Conservation (phyloP, 2,797 vertebrate species). For the Anabacerthia variegaticeps region DNA sequence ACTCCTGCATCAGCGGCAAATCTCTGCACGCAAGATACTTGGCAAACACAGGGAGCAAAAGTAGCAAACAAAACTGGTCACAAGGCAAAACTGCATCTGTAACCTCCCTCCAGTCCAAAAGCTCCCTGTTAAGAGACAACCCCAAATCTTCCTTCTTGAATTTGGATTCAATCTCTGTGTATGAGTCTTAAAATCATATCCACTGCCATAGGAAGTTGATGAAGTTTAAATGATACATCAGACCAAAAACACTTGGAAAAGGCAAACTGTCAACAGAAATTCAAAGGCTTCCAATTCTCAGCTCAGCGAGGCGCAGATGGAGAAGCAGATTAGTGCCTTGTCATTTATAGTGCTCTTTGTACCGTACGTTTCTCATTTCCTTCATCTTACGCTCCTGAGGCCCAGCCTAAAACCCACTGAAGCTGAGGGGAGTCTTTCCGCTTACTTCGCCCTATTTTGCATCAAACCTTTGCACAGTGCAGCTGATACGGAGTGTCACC, state of each 20-base stretch:
- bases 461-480: not conserved
- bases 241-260: not conserved
- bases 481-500: not conserved
- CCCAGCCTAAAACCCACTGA: not conserved
- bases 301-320: not conserved
- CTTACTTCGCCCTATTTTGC: slow-evolving; percentile 20
- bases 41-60: not conserved
- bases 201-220: not conserved
- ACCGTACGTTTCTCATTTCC: slow-evolving; percentile 20
- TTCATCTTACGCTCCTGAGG: not conserved
- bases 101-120: not conserved
- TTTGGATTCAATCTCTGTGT: not conserved
- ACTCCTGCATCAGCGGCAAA: not conserved
- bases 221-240: not conserved
- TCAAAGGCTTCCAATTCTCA: not conserved
- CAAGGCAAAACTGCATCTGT: not conserved
- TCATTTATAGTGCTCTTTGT: not conserved
- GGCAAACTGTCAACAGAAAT: not conserved
- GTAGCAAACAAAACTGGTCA: not conserved
- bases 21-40: not conserved
- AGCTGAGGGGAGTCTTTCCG: not conserved
- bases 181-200: not conserved
- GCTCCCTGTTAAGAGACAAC: not conserved
- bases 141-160: not conserved
- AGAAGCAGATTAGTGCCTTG: slow-evolving; percentile 32